Evolutionary conservation across 2,113 vertebrate species (phyloP), one percentile per base, ranked within the genome.

Genomic region (Odocoileus virginianus): DNA sequence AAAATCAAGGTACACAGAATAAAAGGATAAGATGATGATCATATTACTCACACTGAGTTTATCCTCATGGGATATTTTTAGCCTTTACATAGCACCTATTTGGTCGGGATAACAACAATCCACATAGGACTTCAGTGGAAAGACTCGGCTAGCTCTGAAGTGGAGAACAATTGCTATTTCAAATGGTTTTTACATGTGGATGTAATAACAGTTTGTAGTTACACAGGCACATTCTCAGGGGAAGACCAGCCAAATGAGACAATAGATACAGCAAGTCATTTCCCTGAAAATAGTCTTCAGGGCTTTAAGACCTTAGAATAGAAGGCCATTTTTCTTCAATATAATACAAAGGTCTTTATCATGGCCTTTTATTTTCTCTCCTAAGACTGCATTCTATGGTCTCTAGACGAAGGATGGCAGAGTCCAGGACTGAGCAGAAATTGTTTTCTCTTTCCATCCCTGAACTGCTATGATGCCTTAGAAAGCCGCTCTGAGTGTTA

Each of bases 281-380:
- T 85, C 71, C 61, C 61, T 67, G 61, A 87, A 96, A 92, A 83
- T 1, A 43, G 16, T 36, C 79, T 90, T 83, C 43, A 87, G 74
- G 90, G 40, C 64, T 95, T 71, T 91, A 28, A 78, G 60, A 81
- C 85, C 43, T 97, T 43, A 64, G 58, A 97, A 54, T 23, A 95
- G 83, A 89, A 93, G 71, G 25, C 7, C 54, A 21, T 23, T 71
- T 87, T 92, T 79, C 40, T 89, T 89, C 45, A 50, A 61, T 25
- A 36, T 57, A 54, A 85, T 8, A 81, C 16, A 93, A 58, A 84
- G 81, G 50, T 71, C 54, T 89, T 76, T 45, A n/a, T 11, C 6
- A 16, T 0, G 3, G 45, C 17, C 45, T 54, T 88, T 61, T 86
- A 23, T 52, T 84, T 67, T 88, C 47, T 90, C 86, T 83, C 54